phyloP scores from a whole-genome alignment of 2,888 invertebrate species.

The Nomada ferruginata region DNA sequence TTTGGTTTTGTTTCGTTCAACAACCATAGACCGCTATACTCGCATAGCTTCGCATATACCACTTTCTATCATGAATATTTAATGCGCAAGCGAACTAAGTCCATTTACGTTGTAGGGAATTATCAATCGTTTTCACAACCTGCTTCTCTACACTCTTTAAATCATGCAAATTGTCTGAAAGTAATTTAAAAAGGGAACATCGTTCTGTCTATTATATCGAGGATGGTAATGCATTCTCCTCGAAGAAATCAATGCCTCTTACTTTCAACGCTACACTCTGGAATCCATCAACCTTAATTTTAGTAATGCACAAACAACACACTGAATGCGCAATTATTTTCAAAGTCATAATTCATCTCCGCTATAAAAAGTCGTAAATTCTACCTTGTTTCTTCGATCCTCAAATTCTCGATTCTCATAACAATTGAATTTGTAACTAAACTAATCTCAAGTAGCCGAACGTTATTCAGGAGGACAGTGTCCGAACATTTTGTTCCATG shows the following conservation, averaged over 20 bases:
- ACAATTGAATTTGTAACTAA: no score
- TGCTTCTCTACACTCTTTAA: neutral
- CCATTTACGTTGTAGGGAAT: slow-evolving; percentile 6
- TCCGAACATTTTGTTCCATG: no score
- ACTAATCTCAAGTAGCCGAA: no score
- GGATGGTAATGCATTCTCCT: neutral
- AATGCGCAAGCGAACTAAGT: slow-evolving; percentile 7
- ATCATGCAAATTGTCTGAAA: neutral
- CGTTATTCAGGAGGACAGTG: no score
- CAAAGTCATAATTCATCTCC: neutral
- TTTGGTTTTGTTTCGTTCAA: slow-evolving; percentile 11
- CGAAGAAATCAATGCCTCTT: neutral
- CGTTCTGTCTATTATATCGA: neutral
- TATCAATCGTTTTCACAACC: slow-evolving; percentile 12
- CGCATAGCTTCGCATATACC: slow-evolving; percentile 11
- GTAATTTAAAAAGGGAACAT: neutral
- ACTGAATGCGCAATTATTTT: no score
- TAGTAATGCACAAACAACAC: no score
- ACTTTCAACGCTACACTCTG: neutral
- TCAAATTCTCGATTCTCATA: no score
- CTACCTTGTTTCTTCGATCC: no score
- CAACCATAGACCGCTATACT: neutral
- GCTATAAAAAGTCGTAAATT: neutral
- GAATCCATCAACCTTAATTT: no score
- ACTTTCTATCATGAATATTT: slow-evolving; percentile 39